A percentile compares a stretch with the other conserved stretches of the same genome.
phyloP scores from a whole-genome alignment of 2,888 invertebrate species.

The Polyploca ridens region DNA sequence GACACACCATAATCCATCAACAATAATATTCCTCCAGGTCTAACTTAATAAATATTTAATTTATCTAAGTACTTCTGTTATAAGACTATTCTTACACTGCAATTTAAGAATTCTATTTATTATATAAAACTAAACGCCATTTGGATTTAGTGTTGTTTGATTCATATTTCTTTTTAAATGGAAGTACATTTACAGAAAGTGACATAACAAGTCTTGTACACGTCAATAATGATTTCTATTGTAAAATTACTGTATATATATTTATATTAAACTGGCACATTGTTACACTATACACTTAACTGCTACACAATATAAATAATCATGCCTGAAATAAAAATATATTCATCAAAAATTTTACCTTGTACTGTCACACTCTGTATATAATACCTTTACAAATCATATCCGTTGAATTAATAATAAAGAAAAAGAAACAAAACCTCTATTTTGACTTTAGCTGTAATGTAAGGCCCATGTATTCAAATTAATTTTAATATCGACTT shows the following conservation, averaged over 20 bases:
- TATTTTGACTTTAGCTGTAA: too few relatives aligned
- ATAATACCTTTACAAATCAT: background rate
- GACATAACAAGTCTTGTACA: background rate
- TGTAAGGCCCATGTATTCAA: too few relatives aligned
- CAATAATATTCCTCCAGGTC: constrained; percentile 42
- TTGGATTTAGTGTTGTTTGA: constrained; percentile 1
- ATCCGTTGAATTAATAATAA: too few relatives aligned
- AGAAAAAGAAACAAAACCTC: too few relatives aligned
- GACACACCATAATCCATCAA: constrained; percentile 35
- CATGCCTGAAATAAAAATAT: background rate
- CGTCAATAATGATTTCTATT: background rate
- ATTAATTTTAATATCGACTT: too few relatives aligned
- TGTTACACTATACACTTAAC: background rate
- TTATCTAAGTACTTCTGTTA: constrained; percentile 64
- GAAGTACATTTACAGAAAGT: constrained; percentile 11
- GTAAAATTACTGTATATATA: background rate
- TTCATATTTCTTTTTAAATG: background rate
- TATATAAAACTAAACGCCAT: constrained; percentile 22
- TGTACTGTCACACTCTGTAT: constrained; percentile 3
- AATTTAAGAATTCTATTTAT: constrained; percentile 30
- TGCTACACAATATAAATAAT: background rate
- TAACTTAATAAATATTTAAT: constrained; percentile 43
- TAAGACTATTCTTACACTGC: constrained; percentile 35
- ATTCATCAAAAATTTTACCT: background rate
- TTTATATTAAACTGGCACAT: background rate